A percentile compares a stretch with the other conserved stretches of the same genome.
Evolutionary conservation across 1,140 invertebrate genomes (phyloP).

Genomic region (Zaprionus davidi): DNA sequence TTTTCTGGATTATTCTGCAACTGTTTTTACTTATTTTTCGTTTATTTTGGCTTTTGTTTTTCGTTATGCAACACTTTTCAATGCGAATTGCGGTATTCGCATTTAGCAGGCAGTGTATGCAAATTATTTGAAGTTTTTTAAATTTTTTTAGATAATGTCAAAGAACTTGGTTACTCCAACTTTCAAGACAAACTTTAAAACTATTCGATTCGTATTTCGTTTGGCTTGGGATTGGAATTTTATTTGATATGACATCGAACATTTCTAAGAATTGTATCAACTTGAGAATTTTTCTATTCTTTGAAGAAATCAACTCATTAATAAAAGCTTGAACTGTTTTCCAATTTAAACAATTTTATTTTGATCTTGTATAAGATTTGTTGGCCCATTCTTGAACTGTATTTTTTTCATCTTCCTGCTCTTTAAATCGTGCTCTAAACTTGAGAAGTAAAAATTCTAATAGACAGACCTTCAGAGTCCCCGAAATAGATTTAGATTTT

Average conservation of each 20-base stretch:
- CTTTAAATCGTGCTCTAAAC: background rate
- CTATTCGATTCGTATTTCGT: background rate
- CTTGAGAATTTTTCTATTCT: no score
- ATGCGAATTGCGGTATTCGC: constrained; percentile 50
- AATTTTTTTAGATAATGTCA: background rate
- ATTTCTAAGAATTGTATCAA: no score
- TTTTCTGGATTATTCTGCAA: constrained; percentile 12
- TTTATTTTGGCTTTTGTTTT: constrained; percentile 39
- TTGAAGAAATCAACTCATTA: no score
- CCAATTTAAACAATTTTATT: background rate
- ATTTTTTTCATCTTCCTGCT: background rate
- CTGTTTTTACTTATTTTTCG: constrained; percentile 16
- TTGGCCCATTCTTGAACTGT: background rate
- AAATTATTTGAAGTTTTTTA: constrained; percentile 62
- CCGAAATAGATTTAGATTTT: background rate
- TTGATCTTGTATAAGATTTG: no score
- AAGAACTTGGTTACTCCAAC: background rate
- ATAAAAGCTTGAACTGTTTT: background rate
- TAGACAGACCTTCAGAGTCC: background rate
- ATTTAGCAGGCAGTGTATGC: constrained; percentile 56
- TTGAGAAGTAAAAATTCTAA: background rate
- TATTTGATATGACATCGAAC: background rate
- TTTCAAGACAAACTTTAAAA: background rate
- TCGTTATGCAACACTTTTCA: constrained; percentile 31
- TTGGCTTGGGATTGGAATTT: background rate